These are phyloP conservation scores for Philonicus albiceps DNA, from an alignment of 2,888 invertebrate species.

Conservation along the genomic window DNA sequence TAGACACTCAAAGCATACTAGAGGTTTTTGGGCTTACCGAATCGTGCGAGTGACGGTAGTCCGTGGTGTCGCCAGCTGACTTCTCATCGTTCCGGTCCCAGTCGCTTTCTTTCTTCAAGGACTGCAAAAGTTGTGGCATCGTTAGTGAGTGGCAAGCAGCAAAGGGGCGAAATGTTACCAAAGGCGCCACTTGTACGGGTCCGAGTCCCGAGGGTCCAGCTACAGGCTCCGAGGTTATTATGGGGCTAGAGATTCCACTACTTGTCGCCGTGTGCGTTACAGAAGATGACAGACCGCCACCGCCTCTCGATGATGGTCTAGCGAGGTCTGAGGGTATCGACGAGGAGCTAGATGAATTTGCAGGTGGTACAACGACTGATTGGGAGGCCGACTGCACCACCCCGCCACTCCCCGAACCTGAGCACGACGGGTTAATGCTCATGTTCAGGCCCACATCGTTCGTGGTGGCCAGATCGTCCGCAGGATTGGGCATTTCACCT, in stretches of 20 bases:
- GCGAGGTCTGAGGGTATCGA: slow-evolving; percentile 53
- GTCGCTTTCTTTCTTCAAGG: slow-evolving; percentile 88
- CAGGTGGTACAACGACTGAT: slow-evolving; percentile 52
- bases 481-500: slow-evolving; percentile 65
- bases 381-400: slow-evolving; percentile 61
- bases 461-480: slow-evolving; percentile 69
- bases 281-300: slow-evolving; percentile 50
- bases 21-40: slow-evolving; percentile 72
- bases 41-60: slow-evolving; percentile 84
- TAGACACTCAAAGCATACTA: slow-evolving; percentile 50
- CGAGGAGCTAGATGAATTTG: slow-evolving; percentile 51
- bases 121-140: slow-evolving; percentile 65
- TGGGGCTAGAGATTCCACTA: slow-evolving; percentile 55
- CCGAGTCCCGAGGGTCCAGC: slow-evolving; percentile 84
- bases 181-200: slow-evolving; percentile 87
- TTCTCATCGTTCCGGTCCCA: slow-evolving; percentile 85
- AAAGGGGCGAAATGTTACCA: slow-evolving; percentile 68
- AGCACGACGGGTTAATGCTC: slow-evolving; percentile 67
- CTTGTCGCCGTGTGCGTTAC: slow-evolving; percentile 53
- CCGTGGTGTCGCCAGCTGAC: slow-evolving; percentile 77
- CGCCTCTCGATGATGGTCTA: slow-evolving; percentile 56
- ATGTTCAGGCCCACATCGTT: slow-evolving; percentile 72
- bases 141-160: not conserved
- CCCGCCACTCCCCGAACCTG: slow-evolving; percentile 61
- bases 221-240: slow-evolving; percentile 54